Evolutionary conservation across 2,888 invertebrate genomes (phyloP).

Genomic region (Priocnemis perturbator): DNA sequence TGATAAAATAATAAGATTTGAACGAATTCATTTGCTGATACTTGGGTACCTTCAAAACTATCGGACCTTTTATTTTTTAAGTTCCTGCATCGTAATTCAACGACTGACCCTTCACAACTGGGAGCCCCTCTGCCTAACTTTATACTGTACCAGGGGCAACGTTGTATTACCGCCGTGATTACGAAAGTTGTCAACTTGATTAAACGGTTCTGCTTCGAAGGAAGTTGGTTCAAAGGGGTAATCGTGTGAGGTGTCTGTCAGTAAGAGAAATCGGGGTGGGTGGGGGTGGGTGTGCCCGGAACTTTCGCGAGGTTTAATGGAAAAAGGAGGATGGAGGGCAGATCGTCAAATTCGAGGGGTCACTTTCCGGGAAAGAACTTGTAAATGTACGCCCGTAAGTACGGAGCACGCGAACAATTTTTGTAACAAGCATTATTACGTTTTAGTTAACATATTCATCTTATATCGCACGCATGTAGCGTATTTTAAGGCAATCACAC

Average conservation of each 20-base stretch:
- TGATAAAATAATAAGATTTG: no score
- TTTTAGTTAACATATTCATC: no score
- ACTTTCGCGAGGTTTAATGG: constrained; percentile 48
- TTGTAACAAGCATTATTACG: no score
- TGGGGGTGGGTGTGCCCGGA: constrained; percentile 30
- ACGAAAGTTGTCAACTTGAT: constrained; percentile 62
- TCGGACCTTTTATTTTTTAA: no score
- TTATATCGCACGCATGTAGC: no score
- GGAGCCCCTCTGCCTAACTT: constrained; percentile 35
- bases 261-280: neutral
- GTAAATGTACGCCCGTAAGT: no score
- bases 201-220: constrained; percentile 54
- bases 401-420: no score
- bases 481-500: no score
- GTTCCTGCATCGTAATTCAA: constrained; percentile 44
- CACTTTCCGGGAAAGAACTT: constrained; percentile 35
- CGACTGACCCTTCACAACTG: constrained; percentile 11
- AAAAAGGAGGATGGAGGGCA: constrained; percentile 8
- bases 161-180: constrained; percentile 55
- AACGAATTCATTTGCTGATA: no score
- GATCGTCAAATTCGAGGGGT: constrained; percentile 41
- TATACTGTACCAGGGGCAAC: constrained; percentile 34
- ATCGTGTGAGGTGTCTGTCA: constrained; percentile 58
- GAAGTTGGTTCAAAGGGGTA: constrained; percentile 60
- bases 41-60: no score